phyloP scores from a whole-genome alignment of 2,888 invertebrate species.

The Chirona hameri region DNA sequence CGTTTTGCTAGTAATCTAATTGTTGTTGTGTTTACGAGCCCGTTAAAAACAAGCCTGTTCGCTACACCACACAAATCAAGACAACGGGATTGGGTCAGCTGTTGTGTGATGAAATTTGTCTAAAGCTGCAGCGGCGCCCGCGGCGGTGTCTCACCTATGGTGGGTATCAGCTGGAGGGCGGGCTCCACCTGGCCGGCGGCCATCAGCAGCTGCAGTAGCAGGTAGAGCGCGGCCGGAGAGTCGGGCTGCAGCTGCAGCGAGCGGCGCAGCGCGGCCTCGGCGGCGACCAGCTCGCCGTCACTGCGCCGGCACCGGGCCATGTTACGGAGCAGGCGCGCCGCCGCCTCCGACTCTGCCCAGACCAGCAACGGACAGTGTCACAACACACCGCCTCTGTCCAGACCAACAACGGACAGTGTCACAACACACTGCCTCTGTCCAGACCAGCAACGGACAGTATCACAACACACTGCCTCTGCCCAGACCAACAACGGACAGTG shows the following conservation, averaged over 20 bases:
- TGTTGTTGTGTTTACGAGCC: background rate
- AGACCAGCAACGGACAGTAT: no score
- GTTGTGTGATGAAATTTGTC: background rate
- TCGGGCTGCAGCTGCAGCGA: background rate
- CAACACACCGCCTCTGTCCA: no score
- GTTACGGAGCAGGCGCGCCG: background rate
- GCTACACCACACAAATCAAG: background rate
- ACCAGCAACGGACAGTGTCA: no score
- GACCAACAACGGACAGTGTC: background rate
- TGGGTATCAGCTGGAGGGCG: background rate
- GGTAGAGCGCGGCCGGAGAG: background rate
- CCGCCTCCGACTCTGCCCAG: background rate
- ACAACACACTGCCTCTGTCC: no score
- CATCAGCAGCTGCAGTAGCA: conserved; percentile 2
- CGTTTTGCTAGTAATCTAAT: background rate
- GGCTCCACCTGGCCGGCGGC: background rate
- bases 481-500: no score
- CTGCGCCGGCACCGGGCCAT: background rate
- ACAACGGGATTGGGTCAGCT: background rate
- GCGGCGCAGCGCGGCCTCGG: background rate
- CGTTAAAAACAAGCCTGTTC: background rate
- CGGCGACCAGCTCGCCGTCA: background rate
- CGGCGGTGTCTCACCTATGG: background rate
- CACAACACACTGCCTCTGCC: no score
- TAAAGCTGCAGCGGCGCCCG: no score